Evolutionary conservation across 92 coral and sea anemone genomes (phyloP).

Genomic region (Meandrina meandrites): DNA sequence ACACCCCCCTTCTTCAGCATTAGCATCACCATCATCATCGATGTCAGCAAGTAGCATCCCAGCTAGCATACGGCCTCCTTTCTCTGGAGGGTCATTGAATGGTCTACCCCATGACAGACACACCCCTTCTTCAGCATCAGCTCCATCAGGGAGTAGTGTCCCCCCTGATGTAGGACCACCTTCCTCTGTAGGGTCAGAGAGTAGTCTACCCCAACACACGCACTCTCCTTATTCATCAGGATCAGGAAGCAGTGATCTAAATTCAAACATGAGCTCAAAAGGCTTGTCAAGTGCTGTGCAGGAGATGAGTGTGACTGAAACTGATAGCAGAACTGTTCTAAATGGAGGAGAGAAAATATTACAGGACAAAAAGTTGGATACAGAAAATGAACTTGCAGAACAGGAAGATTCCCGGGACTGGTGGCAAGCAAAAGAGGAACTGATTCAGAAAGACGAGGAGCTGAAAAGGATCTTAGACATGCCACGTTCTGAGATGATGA

Average conservation of each 20-base stretch:
- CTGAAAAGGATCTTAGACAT: slow-evolving; percentile 27
- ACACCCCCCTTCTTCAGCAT: slow-evolving; percentile 13
- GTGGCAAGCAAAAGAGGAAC: slow-evolving; percentile 14
- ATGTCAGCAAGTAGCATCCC: no score
- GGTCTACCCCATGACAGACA: not conserved
- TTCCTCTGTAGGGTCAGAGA: not conserved
- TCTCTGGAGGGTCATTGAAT: no score
- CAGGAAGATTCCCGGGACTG: not conserved
- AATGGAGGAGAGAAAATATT: not conserved
- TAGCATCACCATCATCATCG: not conserved
- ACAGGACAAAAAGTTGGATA: not conserved
- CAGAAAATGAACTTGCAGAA: not conserved
- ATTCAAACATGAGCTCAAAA: not conserved
- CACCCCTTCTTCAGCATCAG: no score
- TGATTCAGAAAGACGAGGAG: slow-evolving; percentile 19
- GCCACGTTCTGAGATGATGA: slow-evolving; percentile 25
- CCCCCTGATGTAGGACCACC: not conserved
- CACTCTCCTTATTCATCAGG: slow-evolving; percentile 23
- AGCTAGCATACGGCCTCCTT: no score
- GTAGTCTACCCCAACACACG: not conserved
- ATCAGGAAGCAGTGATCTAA: slow-evolving; percentile 31
- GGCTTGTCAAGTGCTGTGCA: slow-evolving; percentile 1
- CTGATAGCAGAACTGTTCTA: not conserved
- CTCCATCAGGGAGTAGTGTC: not conserved
- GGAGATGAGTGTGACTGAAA: not conserved